Conservation (phyloP, 2,113 vertebrate genomes). For the Cyphomyrus plagiostoma region DNA sequence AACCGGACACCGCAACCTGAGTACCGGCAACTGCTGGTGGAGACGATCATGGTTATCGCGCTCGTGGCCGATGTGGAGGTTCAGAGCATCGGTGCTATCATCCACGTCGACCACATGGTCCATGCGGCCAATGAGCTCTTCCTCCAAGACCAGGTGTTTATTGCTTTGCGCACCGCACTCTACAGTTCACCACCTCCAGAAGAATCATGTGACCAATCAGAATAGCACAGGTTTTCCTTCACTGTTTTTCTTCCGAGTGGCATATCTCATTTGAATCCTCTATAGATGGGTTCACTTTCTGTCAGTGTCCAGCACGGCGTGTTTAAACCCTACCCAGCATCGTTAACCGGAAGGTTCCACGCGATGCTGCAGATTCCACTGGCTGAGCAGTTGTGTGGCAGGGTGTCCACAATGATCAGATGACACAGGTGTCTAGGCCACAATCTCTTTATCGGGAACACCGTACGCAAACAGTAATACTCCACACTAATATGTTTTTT, state of each 20-base stretch:
- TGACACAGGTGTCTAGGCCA: background rate
- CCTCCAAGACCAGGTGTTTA: conserved; percentile 79
- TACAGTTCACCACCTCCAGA: background rate
- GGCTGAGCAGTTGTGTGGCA: background rate
- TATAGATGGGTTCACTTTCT: background rate
- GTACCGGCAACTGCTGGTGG: conserved; percentile 92
- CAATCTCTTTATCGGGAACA: background rate
- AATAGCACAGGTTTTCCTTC: background rate
- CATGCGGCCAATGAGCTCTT: conserved; percentile 88
- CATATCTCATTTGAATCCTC: background rate
- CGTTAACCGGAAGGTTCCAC: background rate
- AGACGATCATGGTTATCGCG: conserved; percentile 82
- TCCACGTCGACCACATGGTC: conserved; percentile 77
- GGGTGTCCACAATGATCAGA: background rate
- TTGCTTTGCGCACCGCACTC: background rate
- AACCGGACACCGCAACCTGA: conserved; percentile 94
- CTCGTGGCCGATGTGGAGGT: conserved; percentile 83
- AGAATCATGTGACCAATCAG: background rate
- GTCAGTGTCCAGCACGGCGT: background rate
- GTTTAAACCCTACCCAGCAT: background rate
- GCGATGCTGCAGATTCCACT: background rate
- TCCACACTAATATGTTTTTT: background rate
- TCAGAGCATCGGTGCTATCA: conserved; percentile 79
- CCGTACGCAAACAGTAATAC: background rate
- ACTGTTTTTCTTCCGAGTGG: background rate